phyloP scores from a whole-genome alignment of 2,797 vertebrate species.

The Adelosebastes latens region DNA sequence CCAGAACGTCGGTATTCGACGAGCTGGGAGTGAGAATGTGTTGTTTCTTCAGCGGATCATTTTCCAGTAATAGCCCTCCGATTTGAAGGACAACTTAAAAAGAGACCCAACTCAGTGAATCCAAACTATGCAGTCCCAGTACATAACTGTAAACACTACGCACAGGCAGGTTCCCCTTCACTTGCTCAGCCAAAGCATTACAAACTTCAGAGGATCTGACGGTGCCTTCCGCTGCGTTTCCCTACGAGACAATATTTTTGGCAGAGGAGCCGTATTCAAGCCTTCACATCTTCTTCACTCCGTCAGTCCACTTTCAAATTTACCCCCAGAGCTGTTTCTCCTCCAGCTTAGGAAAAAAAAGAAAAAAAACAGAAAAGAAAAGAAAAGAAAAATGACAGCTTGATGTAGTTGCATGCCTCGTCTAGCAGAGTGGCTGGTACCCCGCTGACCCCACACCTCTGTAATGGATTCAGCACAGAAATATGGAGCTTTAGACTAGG shows the following conservation, averaged over 20 bases:
- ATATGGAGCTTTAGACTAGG: slow-evolving; percentile 47
- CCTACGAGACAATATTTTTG: slow-evolving; percentile 42
- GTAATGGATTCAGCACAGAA: slow-evolving; percentile 60
- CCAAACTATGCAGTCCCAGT: background rate
- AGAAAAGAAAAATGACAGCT: slow-evolving; percentile 33
- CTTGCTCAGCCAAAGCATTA: slow-evolving; percentile 28
- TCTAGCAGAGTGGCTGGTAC: slow-evolving; percentile 46
- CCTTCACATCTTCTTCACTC: slow-evolving; percentile 41
- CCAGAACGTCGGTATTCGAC: background rate
- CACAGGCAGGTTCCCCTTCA: slow-evolving; percentile 14
- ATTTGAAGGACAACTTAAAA: slow-evolving; percentile 25
- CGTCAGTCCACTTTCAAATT: slow-evolving; percentile 47
- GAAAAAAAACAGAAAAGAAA: background rate
- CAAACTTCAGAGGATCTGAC: slow-evolving; percentile 32
- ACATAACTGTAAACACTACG: slow-evolving; percentile 22
- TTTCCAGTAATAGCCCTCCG: background rate
- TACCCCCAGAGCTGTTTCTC: slow-evolving; percentile 42
- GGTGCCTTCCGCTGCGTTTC: slow-evolving; percentile 2
- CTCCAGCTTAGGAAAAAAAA: slow-evolving; percentile 5
- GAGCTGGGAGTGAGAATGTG: background rate
- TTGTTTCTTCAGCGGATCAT: background rate
- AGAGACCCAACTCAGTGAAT: slow-evolving; percentile 6
- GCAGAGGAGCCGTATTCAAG: slow-evolving; percentile 30
- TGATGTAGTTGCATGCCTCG: slow-evolving; percentile 45
- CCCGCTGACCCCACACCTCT: slow-evolving; percentile 53